Base-by-base conservation (phyloP, 2,113 vertebrate species). In the Coryphaenoides rupestris region DNA sequence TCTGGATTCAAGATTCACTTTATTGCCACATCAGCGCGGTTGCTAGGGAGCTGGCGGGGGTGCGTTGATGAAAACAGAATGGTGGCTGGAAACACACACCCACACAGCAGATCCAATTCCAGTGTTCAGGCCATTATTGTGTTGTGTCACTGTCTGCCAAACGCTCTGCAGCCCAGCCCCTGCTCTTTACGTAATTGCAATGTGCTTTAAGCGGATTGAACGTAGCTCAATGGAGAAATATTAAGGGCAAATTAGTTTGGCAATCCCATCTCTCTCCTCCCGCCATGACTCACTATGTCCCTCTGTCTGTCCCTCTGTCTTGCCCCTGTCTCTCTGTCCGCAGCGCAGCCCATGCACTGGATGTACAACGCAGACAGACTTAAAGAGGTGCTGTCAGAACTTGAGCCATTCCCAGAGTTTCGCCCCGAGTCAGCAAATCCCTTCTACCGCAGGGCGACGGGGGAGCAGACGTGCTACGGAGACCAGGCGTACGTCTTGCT, bases 331-430 rank as follows among this genome's bases (percentile, higher is more conserved):
- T 60, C 17, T 58, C n/a, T 49, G 54, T 52, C 6, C 59, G 3
- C 76, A 90, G 89, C 88, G 60, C 87, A 89, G 72, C 88, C 88
- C n/a, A 84, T 89, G 76, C 88, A 90, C 53, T 90, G 89, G 89
- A 90, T 89, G 26, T 89, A 89, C 76, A 76, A 66, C 26, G 73
- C 66, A 1, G 79, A 87, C 46, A 65, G 21, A 24, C 82, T 89
- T 21, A 71, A 70, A 53, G 80, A 80, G 21, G 66, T 89, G 2
- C 79, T 89, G 26, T 57, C 61, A 1, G 80, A 87, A 24, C 65
- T 88, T 63, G 85, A 85, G 69, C 89, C 88, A 0, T 69, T 47
- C 77, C 87, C 86, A 3, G 88, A 90, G 79, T 90, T 90, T 60
- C 73, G 82, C 5, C 77, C 81, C 46, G 72, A 87, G 76, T 90